Evolutionary conservation across 2,113 vertebrate genomes (phyloP), one percentile per base, ranked within the genome.

Genomic region (Rafetus swinhoei): DNA sequence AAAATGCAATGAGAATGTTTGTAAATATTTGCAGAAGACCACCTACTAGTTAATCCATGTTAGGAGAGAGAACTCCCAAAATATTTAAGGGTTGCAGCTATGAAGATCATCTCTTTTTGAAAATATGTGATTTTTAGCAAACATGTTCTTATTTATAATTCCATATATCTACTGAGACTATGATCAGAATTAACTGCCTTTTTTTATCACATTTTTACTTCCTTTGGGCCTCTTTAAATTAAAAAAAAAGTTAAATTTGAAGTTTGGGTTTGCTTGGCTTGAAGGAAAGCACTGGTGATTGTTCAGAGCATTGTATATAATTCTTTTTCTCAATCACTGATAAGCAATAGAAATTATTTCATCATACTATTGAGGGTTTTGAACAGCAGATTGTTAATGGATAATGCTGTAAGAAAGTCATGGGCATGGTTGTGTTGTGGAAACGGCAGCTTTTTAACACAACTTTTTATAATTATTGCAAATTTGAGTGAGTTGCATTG

Each of bases 321-420:
- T 84, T 84, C 25, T 76, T 22, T 65, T 79, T 62, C 81, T 81
- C 25, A 1, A 1, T 50, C 22, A 13, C 11, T 81, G 82, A 2
- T 1, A 14, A 62, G 2, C 74, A 4, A 53, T 2, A 21, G 89
- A 80, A 11, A 3, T 21, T 32, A 7, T 32, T 1, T 15, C 62
- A 1, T 27, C 74, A 84, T 52, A 14, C 4, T 12, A 9, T 65
- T 24, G 59, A 1, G 79, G 24, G 93, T 62, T 0, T 35, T 2
- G 50, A 81, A 0, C 81, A n/a, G 82, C 77, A 3, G 19, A 0
- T 12, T 6, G 54, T 1, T 59, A 15, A 62, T 0, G 32, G 65
- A n/a, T 69, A 69, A 69, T 15, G 0, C 85, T 59, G 55, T 35
- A n/a, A 6, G 0, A 69, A 69, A 69, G n/a, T 69, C 32, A 69